phyloP scores from a whole-genome alignment of 2,113 vertebrate genomes.

The Corythaixoides concolor region DNA sequence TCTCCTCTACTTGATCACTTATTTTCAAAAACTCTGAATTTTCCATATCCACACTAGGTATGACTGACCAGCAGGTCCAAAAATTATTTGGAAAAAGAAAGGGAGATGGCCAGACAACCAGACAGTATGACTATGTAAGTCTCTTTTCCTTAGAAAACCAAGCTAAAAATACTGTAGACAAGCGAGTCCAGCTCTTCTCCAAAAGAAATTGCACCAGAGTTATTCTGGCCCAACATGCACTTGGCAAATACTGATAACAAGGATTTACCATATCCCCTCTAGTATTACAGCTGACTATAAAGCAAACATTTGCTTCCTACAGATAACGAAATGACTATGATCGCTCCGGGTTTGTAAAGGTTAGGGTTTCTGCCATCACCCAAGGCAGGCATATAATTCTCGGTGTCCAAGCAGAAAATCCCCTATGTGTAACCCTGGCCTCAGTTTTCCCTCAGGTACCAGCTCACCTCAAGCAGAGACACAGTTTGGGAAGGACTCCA shows the following conservation, averaged over 20 bases:
- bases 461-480: neutral
- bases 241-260: slow-evolving; percentile 55
- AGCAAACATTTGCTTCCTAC: slow-evolving; percentile 66
- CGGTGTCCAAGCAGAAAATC: neutral
- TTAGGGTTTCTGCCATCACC: neutral
- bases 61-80: neutral
- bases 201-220: slow-evolving; percentile 27
- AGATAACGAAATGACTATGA: slow-evolving; percentile 55
- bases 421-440: neutral
- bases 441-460: neutral
- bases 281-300: slow-evolving; percentile 47
- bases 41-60: neutral
- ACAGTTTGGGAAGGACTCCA: slow-evolving; percentile 49
- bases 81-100: neutral
- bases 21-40: neutral
- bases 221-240: slow-evolving; percentile 13
- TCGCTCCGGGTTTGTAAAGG: neutral
- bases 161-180: neutral
- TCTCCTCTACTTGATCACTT: neutral
- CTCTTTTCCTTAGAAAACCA: neutral
- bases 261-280: slow-evolving; percentile 58
- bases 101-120: neutral
- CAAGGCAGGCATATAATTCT: neutral
- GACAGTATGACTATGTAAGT: fast-evolving
- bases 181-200: neutral